A percentile compares a stretch with the other conserved stretches of the same genome.
These are phyloP conservation scores for Lithophane socia DNA, from an alignment of 2,888 invertebrate species.

Conservation along the genomic window DNA sequence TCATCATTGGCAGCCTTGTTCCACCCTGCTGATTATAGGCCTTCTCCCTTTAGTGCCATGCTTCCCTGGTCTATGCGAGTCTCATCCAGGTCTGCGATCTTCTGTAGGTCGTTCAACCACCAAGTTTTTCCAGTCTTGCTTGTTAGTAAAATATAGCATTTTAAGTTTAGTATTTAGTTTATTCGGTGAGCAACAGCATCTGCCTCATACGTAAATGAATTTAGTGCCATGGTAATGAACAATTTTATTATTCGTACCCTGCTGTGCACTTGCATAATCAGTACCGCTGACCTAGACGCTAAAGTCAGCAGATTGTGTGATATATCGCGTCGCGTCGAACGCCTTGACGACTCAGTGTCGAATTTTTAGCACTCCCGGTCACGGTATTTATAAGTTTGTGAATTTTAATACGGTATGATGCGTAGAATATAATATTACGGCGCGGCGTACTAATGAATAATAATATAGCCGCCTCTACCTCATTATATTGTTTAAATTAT, in stretches of 20 bases:
- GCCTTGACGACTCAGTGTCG: slow-evolving; percentile 35
- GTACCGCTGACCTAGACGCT: slow-evolving; percentile 27
- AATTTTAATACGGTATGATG: slow-evolving; percentile 30
- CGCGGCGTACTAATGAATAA: background rate
- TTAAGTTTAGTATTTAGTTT: background rate
- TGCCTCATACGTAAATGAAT: background rate
- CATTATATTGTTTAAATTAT: background rate
- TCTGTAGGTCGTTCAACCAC: too few relatives aligned
- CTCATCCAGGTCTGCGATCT: too few relatives aligned
- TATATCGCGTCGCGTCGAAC: slow-evolving; percentile 24
- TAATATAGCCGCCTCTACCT: background rate
- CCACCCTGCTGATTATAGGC: too few relatives aligned
- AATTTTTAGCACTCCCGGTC: slow-evolving; percentile 16
- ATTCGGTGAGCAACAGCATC: background rate
- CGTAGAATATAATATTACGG: slow-evolving; percentile 9
- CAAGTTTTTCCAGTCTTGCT: background rate
- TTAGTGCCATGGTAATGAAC: background rate
- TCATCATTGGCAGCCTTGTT: too few relatives aligned
- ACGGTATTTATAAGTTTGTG: slow-evolving; percentile 26
- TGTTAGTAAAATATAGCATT: background rate
- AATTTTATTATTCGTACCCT: slow-evolving; percentile 10
- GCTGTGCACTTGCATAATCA: slow-evolving; percentile 14
- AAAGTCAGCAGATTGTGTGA: slow-evolving; percentile 17
- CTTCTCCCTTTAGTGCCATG: too few relatives aligned
- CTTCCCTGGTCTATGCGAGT: too few relatives aligned